These are phyloP conservation scores for Bibio marci DNA, from an alignment of 2,888 invertebrate species.

Conservation along the genomic window DNA sequence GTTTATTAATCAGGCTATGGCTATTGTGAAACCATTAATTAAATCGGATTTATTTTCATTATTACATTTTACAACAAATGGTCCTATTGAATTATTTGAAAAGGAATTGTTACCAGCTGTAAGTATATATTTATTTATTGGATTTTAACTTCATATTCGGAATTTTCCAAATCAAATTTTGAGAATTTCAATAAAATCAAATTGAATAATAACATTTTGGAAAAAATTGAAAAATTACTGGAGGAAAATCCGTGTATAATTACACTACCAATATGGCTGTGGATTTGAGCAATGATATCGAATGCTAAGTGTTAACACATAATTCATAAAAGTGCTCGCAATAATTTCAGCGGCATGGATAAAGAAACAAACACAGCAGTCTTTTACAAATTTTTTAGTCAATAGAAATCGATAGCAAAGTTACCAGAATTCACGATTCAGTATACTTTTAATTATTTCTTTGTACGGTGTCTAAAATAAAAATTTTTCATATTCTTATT, in stretches of 20 bases:
- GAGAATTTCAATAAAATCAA: no score
- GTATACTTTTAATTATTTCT: neutral
- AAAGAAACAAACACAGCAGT: neutral
- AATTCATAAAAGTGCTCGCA: no score
- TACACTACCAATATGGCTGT: no score
- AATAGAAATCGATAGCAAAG: neutral
- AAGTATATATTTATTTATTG: constrained; percentile 5
- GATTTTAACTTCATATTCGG: no score
- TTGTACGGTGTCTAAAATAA: neutral
- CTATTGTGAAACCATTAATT: constrained; percentile 44
- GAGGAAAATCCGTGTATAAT: no score
- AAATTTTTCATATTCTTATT: constrained; percentile 3
- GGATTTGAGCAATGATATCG: no score
- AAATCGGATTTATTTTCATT: constrained; percentile 42
- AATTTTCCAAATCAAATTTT: no score
- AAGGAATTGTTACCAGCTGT: constrained; percentile 12
- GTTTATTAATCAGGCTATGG: constrained; percentile 51
- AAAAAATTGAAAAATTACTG: no score
- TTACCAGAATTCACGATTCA: neutral
- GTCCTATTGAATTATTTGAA: constrained; percentile 24
- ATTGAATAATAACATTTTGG: no score
- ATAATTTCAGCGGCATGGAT: neutral
- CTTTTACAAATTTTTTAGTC: neutral
- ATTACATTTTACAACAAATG: constrained; percentile 38
- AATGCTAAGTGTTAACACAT: no score